Percentiles rank a stretch among this genome's conserved stretches.
These are phyloP conservation scores for roundworm (Caenorhabditis elegans) DNA, from an alignment of 1,140 invertebrate species.

Conservation along the genomic window WBcel235 BX284602.5:9617501-9618000, in stretches of 20 bases:
- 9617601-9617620: too few species aligned
- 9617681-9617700: constrained; percentile 14
- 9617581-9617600: too few species aligned
- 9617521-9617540: constrained; percentile 19
- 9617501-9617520: neutral
- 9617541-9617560: neutral
- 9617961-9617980: too few species aligned
- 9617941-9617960: too few species aligned
- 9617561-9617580: constrained; percentile 8
- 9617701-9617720: neutral
- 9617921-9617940: neutral
- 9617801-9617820: neutral
- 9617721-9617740: constrained; percentile 1
- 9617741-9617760: neutral
- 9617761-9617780: constrained; percentile 3
- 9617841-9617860: neutral
- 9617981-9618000: too few species aligned
- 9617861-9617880: neutral
- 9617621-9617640: too few species aligned
- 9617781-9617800: neutral
- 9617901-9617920: neutral
- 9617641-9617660: neutral
- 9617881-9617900: neutral
- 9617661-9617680: neutral
- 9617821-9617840: neutral